These are phyloP conservation scores for Meteorus colon DNA, from an alignment of 2,888 invertebrate species.

Conservation along the genomic window DNA sequence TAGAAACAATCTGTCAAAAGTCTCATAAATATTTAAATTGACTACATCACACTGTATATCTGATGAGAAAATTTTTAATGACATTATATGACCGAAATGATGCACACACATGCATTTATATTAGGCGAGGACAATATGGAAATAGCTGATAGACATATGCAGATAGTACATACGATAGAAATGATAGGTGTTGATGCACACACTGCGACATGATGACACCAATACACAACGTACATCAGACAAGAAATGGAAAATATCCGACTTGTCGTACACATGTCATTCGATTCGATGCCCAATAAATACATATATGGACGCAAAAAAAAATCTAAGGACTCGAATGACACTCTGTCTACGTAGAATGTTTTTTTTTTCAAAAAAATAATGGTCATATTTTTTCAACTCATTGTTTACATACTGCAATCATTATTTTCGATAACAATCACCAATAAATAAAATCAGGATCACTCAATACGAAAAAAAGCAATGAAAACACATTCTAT, in stretches of 20 bases:
- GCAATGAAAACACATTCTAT: no score
- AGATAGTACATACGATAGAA: neutral
- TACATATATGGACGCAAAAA: neutral
- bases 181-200: neutral
- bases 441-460: no score
- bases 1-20: conserved; percentile 18
- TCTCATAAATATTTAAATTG: conserved; percentile 37
- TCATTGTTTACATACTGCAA: no score
- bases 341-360: no score
- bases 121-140: no score
- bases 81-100: neutral
- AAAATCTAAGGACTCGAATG: no score
- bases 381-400: no score
- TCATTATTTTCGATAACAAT: no score
- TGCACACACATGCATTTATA: neutral
- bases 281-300: conserved; percentile 18
- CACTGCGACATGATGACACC: neutral
- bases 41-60: neutral
- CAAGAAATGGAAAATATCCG: conserved; percentile 31
- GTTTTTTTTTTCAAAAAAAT: no score
- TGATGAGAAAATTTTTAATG: conserved; percentile 1
- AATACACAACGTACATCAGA: conserved; percentile 7
- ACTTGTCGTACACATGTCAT: conserved; percentile 5
- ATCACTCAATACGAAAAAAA: no score
- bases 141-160: neutral